phyloP scores from a whole-genome alignment of 2,888 invertebrate genomes.

The Linyphia triangularis region DNA sequence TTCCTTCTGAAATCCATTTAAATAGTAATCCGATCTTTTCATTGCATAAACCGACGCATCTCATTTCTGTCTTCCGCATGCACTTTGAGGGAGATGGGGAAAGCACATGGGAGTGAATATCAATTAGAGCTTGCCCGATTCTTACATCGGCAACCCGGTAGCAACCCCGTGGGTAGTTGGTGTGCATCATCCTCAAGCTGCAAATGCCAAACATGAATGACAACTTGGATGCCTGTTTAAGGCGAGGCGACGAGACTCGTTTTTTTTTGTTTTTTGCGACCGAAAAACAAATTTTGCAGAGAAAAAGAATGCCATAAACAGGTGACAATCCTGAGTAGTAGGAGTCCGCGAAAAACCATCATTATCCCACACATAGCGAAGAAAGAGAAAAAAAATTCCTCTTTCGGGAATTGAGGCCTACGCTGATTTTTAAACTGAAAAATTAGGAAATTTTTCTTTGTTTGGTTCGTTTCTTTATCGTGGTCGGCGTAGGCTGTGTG shows the following conservation, averaged over 20 bases:
- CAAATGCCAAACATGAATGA: constrained; percentile 72
- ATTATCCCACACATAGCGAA: constrained; percentile 66
- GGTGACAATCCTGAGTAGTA: constrained; percentile 71
- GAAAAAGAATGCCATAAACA: constrained; percentile 64
- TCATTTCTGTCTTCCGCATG: too few species aligned
- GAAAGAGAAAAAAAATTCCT: constrained; percentile 16
- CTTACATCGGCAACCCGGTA: not conserved
- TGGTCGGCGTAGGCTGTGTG: constrained; percentile 36
- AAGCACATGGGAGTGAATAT: not conserved
- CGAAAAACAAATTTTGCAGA: constrained; percentile 55
- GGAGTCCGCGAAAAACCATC: constrained; percentile 68
- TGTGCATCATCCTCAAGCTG: constrained; percentile 49
- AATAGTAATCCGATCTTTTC: too few species aligned
- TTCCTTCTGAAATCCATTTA: too few species aligned
- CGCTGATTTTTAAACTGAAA: constrained; percentile 69
- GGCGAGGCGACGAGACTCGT: constrained; percentile 45
- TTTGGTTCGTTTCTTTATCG: constrained; percentile 54
- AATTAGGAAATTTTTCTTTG: constrained; percentile 58
- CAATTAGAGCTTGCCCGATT: not conserved
- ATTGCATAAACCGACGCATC: too few species aligned
- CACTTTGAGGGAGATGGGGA: too few species aligned
- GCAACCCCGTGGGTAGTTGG: constrained; percentile 33
- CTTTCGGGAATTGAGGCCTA: constrained; percentile 42
- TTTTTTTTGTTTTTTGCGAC: constrained; percentile 24
- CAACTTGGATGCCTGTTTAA: constrained; percentile 68